Evolutionary conservation across 1,140 invertebrate species (phyloP).

Genomic region (Amyelois transitella): DNA sequence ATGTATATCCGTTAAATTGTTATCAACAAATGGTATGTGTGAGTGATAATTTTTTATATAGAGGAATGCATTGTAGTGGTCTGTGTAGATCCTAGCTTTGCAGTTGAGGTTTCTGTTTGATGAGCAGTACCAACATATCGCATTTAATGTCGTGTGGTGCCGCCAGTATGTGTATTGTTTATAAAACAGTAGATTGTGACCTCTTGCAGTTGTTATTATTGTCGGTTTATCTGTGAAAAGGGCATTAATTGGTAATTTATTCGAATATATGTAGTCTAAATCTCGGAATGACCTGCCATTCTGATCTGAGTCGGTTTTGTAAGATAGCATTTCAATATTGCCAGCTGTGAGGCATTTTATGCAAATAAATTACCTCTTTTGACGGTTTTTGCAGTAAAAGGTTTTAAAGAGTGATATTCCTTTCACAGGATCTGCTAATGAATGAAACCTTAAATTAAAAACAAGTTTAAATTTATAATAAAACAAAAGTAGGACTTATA

Average conservation of each 20-base stretch:
- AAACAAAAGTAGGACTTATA: too few relatives aligned
- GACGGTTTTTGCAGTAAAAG: too few relatives aligned
- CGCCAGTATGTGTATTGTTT: slow-evolving; percentile 7
- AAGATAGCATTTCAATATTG: too few relatives aligned
- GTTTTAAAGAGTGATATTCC: too few relatives aligned
- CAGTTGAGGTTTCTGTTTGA: not conserved
- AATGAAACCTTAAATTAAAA: too few relatives aligned
- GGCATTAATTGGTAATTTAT: not conserved
- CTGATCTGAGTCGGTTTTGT: too few relatives aligned
- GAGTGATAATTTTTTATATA: slow-evolving; percentile 4
- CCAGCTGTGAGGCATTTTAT: too few relatives aligned
- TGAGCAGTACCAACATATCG: slow-evolving; percentile 13
- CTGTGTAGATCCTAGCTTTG: slow-evolving; percentile 11
- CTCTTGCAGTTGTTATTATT: not conserved
- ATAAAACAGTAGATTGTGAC: not conserved
- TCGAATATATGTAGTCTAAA: not conserved
- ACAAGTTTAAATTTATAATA: too few relatives aligned
- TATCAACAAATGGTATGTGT: not conserved
- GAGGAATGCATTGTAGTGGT: slow-evolving; percentile 1
- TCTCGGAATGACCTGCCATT: too few relatives aligned
- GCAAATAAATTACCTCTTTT: too few relatives aligned
- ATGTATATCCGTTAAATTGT: not conserved
- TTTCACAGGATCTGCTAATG: too few relatives aligned
- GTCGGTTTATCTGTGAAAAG: not conserved
- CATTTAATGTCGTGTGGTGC: slow-evolving; percentile 4